Conservation (phyloP, 2,888 invertebrate genomes). For the Dioctria linearis region DNA sequence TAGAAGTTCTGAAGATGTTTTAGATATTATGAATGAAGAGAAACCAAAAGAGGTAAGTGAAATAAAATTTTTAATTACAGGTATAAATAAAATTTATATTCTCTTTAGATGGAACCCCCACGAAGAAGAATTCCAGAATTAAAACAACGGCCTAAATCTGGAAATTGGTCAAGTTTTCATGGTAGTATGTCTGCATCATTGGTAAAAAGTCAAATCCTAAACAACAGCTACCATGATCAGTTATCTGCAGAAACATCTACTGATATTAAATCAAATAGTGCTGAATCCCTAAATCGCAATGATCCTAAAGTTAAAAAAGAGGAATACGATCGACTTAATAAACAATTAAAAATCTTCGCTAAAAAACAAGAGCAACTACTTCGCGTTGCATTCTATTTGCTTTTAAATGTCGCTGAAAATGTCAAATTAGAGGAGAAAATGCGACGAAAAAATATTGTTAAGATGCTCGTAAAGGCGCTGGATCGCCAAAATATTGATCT, state of each 20-base stretch:
- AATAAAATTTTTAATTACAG: background rate
- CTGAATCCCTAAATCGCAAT: constrained; percentile 66
- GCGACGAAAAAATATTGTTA: constrained; percentile 92
- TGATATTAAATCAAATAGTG: constrained; percentile 67
- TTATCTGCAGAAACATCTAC: constrained; percentile 68
- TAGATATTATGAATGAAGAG: constrained; percentile 71
- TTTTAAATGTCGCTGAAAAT: constrained; percentile 96
- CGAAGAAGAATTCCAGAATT: constrained; percentile 82
- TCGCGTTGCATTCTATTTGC: constrained; percentile 91
- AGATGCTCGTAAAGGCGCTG: constrained; percentile 88
- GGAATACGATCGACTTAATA: constrained; percentile 84
- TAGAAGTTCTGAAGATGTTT: constrained; percentile 68
- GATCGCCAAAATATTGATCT: constrained; percentile 93
- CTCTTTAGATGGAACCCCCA: constrained; percentile 74
- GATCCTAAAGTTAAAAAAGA: constrained; percentile 74
- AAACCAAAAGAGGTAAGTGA: constrained; percentile 69
- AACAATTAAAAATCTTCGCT: constrained; percentile 85
- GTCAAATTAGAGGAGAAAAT: constrained; percentile 97
- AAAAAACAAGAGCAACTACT: constrained; percentile 95
- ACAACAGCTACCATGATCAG: constrained; percentile 81
- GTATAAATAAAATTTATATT: background rate
- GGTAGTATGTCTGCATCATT: constrained; percentile 70
- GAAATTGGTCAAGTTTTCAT: constrained; percentile 75
- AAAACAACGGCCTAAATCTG: constrained; percentile 83
- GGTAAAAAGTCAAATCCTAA: constrained; percentile 76